These are phyloP conservation scores for Morbakka virulenta DNA, from an alignment of 30 jellyfish, hydroid and myxozoan species.

Conservation along the genomic window DNA sequence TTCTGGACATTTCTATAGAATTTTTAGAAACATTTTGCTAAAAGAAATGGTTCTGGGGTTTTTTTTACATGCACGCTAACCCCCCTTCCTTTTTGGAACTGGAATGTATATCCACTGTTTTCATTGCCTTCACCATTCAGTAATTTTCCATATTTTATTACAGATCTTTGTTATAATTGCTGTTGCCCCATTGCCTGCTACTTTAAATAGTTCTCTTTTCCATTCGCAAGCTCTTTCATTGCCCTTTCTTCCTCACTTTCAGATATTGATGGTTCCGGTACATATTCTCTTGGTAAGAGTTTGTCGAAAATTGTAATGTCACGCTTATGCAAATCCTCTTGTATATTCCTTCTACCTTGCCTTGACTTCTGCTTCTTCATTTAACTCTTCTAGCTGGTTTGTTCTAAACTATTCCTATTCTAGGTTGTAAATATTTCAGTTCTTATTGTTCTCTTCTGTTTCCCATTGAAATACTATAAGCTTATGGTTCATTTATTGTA, in stretches of 20 bases:
- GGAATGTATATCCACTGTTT: conserved; percentile 15
- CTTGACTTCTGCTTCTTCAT: conserved; percentile 21
- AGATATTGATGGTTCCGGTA: conserved; percentile 23
- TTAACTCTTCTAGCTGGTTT: conserved; percentile 16
- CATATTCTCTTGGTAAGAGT: conserved; percentile 10
- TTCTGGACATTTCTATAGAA: too few relatives aligned
- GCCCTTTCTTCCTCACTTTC: conserved; percentile 18
- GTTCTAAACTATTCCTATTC: conserved; percentile 22
- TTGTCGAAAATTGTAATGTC: conserved; percentile 4
- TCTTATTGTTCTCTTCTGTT: too few relatives aligned
- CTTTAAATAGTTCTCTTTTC: conserved; percentile 25
- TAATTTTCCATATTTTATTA: conserved; percentile 18
- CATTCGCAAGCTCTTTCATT: conserved; percentile 31
- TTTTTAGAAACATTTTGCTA: too few relatives aligned
- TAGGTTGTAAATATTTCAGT: conserved; percentile 6
- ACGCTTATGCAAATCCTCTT: too few relatives aligned
- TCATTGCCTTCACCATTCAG: conserved; percentile 30
- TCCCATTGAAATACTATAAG: too few relatives aligned
- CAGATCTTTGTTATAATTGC: conserved; percentile 28
- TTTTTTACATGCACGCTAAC: conserved; percentile 22
- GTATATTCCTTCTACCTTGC: conserved; percentile 25
- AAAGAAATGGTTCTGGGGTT: conserved; percentile 25
- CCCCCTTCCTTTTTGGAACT: conserved; percentile 28
- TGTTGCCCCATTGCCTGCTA: conserved; percentile 28
- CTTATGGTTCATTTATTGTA: too few relatives aligned